A percentile compares a stretch with the other conserved stretches of the same genome.
Evolutionary conservation across 2,888 invertebrate genomes (phyloP).

Genomic region (Hyposoter dolosus): DNA sequence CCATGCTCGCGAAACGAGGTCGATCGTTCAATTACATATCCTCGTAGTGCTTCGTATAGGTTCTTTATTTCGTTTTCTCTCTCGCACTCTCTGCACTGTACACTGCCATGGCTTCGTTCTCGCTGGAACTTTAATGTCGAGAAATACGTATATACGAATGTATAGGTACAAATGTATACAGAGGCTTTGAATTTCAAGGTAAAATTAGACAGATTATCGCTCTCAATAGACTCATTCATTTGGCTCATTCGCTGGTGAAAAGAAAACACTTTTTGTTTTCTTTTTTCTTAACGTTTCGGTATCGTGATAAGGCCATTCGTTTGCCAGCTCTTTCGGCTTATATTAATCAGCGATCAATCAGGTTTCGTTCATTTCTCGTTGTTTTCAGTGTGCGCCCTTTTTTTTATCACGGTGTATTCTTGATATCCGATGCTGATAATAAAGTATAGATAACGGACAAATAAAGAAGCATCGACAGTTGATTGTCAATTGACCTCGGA

Average conservation of each 20-base stretch:
- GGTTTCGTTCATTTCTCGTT: conserved; percentile 22
- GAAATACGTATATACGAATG: conserved; percentile 11
- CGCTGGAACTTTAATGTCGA: conserved; percentile 29
- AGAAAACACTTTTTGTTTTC: conserved; percentile 13
- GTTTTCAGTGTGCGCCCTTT: background rate
- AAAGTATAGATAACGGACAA: background rate
- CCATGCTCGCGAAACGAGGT: conserved; percentile 49
- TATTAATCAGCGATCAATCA: conserved; percentile 3
- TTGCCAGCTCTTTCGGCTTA: background rate
- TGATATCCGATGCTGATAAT: conserved; percentile 53
- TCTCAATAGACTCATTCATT: conserved; percentile 35
- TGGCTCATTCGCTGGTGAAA: background rate
- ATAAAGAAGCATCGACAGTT: conserved; percentile 11
- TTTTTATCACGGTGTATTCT: conserved; percentile 19
- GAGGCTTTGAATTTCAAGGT: conserved; percentile 20
- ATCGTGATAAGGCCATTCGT: background rate
- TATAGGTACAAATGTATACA: conserved; percentile 3
- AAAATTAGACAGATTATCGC: conserved; percentile 22
- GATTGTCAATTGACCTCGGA: conserved; percentile 24
- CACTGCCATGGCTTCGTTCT: conserved; percentile 51
- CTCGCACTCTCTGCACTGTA: conserved; percentile 8
- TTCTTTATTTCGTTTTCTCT: conserved; percentile 10
- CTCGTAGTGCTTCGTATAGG: conserved; percentile 58
- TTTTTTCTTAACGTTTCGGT: background rate
- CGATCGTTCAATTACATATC: conserved; percentile 58